These are phyloP conservation scores for Caiman crocodilus DNA, from an alignment of 2,797 vertebrate species.

Conservation along the genomic window DNA sequence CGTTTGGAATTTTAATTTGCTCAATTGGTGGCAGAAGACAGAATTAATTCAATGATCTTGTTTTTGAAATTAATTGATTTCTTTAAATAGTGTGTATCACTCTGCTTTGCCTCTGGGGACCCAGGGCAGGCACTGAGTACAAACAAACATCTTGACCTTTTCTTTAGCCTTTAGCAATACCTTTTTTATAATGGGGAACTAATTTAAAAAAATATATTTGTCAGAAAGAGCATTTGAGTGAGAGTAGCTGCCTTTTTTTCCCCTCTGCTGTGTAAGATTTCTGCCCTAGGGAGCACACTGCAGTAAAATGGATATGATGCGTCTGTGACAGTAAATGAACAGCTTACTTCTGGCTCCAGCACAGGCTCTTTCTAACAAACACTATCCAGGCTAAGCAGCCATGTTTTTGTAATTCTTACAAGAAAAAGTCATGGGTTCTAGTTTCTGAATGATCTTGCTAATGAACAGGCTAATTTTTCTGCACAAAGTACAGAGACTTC, in stretches of 20 bases:
- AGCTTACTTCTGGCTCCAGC: background rate
- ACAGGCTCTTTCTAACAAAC: background rate
- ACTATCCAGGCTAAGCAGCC: accelerated
- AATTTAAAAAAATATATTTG: conserved; percentile 14
- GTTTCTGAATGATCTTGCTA: background rate
- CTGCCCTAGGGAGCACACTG: background rate
- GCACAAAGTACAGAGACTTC: conserved; percentile 4
- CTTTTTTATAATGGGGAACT: conserved; percentile 52
- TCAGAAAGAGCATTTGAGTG: conserved; percentile 23
- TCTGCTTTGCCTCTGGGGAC: conserved; percentile 57
- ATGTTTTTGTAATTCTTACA: background rate
- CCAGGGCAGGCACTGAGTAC: conserved; percentile 58
- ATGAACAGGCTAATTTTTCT: background rate
- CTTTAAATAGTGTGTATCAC: conserved; percentile 74
- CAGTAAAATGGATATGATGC: background rate
- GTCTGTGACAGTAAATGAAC: background rate
- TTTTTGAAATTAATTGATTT: conserved; percentile 76
- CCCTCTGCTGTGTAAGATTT: conserved; percentile 34
- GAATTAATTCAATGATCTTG: conserved; percentile 70
- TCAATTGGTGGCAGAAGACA: conserved; percentile 57
- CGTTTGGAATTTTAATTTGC: conserved; percentile 72
- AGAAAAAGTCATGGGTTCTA: background rate
- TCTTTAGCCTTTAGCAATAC: conserved; percentile 72
- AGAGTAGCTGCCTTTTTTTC: conserved; percentile 8
- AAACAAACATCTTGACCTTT: conserved; percentile 79